Evolutionary conservation across 2,888 invertebrate genomes (phyloP).

Genomic region (Galeopsomyia nigrocyanea): DNA sequence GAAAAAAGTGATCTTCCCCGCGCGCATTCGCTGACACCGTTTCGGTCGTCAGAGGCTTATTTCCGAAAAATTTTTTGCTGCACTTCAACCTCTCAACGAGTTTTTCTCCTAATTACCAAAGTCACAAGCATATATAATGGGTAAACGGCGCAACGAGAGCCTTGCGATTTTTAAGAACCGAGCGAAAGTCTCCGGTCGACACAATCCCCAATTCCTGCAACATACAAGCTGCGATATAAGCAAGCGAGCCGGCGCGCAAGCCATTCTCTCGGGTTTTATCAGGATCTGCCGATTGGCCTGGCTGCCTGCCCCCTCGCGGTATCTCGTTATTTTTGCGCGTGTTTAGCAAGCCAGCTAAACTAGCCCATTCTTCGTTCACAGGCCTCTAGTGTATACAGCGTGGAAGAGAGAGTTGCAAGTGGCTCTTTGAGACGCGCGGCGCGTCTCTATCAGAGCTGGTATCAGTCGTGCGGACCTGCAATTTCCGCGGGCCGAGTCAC

Average conservation of each 20-base stretch:
- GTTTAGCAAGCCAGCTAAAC: slow-evolving; percentile 7
- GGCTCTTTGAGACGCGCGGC: not conserved
- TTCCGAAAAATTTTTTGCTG: too few relatives aligned
- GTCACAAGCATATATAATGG: too few relatives aligned
- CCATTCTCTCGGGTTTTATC: slow-evolving; percentile 2
- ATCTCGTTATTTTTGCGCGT: slow-evolving; percentile 9
- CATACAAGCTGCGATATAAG: not conserved
- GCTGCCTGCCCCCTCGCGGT: not conserved
- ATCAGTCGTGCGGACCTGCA: slow-evolving; percentile 36
- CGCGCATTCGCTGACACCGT: too few relatives aligned
- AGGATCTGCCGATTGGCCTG: too few relatives aligned
- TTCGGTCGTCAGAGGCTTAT: too few relatives aligned
- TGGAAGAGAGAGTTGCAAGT: too few relatives aligned
- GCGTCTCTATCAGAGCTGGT: slow-evolving; percentile 32
- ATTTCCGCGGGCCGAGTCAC: slow-evolving; percentile 40
- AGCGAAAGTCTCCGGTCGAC: slow-evolving; percentile 9
- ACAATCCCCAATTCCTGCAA: slow-evolving; percentile 9
- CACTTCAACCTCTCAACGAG: too few relatives aligned
- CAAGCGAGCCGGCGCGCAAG: not conserved
- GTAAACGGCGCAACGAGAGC: too few relatives aligned
- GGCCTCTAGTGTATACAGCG: too few relatives aligned
- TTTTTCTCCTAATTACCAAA: too few relatives aligned
- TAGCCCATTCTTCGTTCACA: too few relatives aligned
- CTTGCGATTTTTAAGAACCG: not conserved
- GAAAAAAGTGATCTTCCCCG: too few relatives aligned